Conservation (phyloP, 2,888 invertebrate species). For the Tenthredo distinguenda region DNA sequence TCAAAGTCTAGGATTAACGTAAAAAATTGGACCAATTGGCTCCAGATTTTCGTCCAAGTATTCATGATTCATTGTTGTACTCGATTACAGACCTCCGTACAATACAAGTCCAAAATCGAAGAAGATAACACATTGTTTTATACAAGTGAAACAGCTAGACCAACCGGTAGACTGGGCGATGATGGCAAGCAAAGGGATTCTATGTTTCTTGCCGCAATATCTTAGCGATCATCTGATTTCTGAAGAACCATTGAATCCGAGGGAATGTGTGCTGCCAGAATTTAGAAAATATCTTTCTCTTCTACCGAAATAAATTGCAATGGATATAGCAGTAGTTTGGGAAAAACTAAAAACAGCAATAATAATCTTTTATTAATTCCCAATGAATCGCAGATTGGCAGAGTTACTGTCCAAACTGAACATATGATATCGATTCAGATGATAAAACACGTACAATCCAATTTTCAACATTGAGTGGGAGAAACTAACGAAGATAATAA, state of each 20-base stretch:
- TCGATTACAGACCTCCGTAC: conserved; percentile 71
- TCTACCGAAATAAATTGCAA: conserved; percentile 67
- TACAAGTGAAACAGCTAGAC: conserved; percentile 81
- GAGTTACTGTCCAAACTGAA: not conserved
- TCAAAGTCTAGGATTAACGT: not conserved
- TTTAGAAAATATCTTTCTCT: conserved; percentile 74
- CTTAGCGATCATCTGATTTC: conserved; percentile 81
- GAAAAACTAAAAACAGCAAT: conserved; percentile 15
- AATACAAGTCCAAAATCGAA: conserved; percentile 68
- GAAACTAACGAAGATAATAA: not conserved
- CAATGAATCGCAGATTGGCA: not conserved
- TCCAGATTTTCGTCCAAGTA: not conserved
- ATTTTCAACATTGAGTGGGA: not conserved
- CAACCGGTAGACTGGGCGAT: conserved; percentile 81
- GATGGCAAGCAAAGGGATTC: conserved; percentile 80
- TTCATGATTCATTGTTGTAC: not conserved
- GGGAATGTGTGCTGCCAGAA: conserved; percentile 72
- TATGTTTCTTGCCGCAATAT: conserved; percentile 83
- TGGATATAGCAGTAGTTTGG: conserved; percentile 5
- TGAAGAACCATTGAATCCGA: conserved; percentile 66
- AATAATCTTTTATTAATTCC: not conserved
- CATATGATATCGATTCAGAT: not conserved
- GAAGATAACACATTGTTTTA: conserved; percentile 86
- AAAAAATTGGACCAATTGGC: not conserved
- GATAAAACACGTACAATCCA: not conserved